phyloP scores from a whole-genome alignment of 2,888 invertebrate genomes.

The Scaptomyza tumidula region DNA sequence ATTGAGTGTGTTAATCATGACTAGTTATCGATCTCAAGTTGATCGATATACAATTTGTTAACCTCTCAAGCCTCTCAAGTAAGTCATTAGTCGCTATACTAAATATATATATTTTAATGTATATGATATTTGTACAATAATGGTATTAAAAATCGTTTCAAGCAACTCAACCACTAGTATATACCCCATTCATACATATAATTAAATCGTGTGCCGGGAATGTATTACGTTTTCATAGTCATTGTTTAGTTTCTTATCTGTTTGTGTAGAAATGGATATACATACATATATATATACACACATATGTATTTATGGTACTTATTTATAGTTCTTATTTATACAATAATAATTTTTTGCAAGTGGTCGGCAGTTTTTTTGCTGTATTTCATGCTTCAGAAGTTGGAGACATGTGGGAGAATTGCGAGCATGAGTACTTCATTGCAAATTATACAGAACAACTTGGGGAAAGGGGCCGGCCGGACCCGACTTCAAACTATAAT shows the following conservation, averaged over 20 bases:
- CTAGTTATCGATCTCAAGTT: background rate
- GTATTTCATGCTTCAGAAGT: constrained; percentile 54
- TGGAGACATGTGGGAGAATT: constrained; percentile 60
- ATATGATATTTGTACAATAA: too few species aligned
- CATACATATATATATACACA: constrained; percentile 9
- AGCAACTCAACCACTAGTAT: constrained; percentile 9
- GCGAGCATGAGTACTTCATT: constrained; percentile 50
- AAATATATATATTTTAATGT: too few species aligned
- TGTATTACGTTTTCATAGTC: constrained; percentile 42
- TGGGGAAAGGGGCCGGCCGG: constrained; percentile 33
- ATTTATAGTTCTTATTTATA: constrained; percentile 36
- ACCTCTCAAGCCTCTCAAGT: too few species aligned
- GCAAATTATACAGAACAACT: constrained; percentile 63
- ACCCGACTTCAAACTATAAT: constrained; percentile 52
- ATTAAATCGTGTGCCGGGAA: constrained; percentile 28
- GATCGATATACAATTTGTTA: background rate
- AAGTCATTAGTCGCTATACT: too few species aligned
- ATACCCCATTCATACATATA: constrained; percentile 19
- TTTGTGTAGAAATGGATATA: constrained; percentile 17
- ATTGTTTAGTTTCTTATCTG: constrained; percentile 53
- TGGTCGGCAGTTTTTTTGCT: constrained; percentile 48
- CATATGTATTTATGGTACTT: constrained; percentile 1
- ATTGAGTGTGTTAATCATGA: background rate
- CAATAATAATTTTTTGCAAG: constrained; percentile 48
- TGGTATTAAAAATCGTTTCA: background rate